A percentile compares a stretch with the other conserved stretches of the same genome.
Conservation (phyloP, 2,888 invertebrate species). For the Thereva unica region DNA sequence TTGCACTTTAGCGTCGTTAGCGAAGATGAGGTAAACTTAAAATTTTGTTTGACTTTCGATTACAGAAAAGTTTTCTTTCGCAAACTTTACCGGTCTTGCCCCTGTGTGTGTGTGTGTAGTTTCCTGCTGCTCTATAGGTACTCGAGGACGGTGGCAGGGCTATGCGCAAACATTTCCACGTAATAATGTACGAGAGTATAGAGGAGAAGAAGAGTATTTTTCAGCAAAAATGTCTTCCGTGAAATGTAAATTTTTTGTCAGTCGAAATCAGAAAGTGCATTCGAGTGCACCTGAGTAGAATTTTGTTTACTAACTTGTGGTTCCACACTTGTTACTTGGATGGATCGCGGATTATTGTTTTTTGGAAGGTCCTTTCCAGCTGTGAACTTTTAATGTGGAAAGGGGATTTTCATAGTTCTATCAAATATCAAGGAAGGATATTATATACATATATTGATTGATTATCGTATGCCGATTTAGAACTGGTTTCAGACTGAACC, state of each 20-base stretch:
- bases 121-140: not conserved
- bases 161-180: too few relatives aligned
- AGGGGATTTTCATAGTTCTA: too few relatives aligned
- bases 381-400: too few relatives aligned
- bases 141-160: too few relatives aligned
- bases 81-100: conserved; percentile 8
- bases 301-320: conserved; percentile 1
- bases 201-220: conserved; percentile 5
- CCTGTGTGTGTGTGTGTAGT: not conserved
- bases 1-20: conserved; percentile 30
- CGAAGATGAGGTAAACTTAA: conserved; percentile 32
- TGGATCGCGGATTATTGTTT: not conserved
- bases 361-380: too few relatives aligned
- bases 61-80: conserved; percentile 27
- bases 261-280: conserved; percentile 4
- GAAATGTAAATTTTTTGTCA: conserved; percentile 25
- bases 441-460: too few relatives aligned
- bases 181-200: too few relatives aligned
- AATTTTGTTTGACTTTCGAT: conserved; percentile 30
- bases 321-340: conserved; percentile 27
- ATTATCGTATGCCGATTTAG: too few relatives aligned
- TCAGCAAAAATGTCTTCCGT: conserved; percentile 24
- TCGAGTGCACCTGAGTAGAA: conserved; percentile 9
- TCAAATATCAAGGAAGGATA: too few relatives aligned
- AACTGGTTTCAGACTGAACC: too few relatives aligned